Percentiles rank a stretch among this genome's conserved stretches.
Evolutionary conservation across 2,113 vertebrate species (phyloP).

Genomic region (Furnarius figulus): DNA sequence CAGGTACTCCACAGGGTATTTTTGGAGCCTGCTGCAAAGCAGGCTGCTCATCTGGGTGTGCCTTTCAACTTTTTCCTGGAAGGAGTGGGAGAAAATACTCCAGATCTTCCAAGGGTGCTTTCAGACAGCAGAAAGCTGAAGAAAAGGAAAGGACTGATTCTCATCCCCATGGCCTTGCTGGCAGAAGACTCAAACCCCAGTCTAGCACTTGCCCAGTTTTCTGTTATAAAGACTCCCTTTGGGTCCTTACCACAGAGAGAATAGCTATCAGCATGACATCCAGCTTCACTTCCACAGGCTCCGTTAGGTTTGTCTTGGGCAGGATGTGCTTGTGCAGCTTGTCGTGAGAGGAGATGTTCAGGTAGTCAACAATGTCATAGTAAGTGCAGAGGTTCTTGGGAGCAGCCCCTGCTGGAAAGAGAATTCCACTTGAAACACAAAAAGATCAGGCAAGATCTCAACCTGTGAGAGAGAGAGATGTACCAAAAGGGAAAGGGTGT

Average conservation of each 20-base stretch:
- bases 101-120: neutral
- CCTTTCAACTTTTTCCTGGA: neutral
- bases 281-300: conserved; percentile 32
- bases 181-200: neutral
- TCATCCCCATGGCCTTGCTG: neutral
- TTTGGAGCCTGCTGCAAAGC: neutral
- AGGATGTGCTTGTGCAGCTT: conserved; percentile 38
- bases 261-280: conserved; percentile 69
- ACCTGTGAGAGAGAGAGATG: neutral
- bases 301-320: conserved; percentile 68
- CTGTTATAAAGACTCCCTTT: neutral
- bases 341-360: conserved; percentile 63
- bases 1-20: accelerated
- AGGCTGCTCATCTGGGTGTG: neutral
- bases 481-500: neutral
- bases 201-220: neutral
- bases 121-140: neutral
- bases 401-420: neutral
- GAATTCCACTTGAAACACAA: neutral
- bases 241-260: conserved; percentile 68
- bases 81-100: neutral
- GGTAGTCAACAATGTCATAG: conserved; percentile 53
- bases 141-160: neutral
- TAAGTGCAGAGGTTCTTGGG: conserved; percentile 72
- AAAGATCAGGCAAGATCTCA: neutral